Evolutionary conservation across 2,113 vertebrate genomes (phyloP), one percentile per base, ranked within the genome.

Genomic region (Pavo muticus): DNA sequence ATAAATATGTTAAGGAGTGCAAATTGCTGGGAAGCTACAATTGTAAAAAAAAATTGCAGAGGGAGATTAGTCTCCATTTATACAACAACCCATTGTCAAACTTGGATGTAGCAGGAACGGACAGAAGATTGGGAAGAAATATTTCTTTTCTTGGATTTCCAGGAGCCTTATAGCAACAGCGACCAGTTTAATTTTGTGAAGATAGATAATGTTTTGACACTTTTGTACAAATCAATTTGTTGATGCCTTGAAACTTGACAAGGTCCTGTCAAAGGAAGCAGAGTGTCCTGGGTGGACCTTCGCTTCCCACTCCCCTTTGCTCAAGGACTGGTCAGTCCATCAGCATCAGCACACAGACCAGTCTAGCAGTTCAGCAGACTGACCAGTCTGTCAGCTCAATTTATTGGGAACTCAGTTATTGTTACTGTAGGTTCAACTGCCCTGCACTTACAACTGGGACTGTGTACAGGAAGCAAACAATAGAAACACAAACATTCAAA

Each of bases 141-240:
- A 56, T 25, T 91, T 7, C n/a, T 45, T 68, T 73, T 50, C n/a
- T 64, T 52, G 32, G 32, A 76, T 84, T 76, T 90, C 47, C 39
- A 83, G 20, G 15, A 56, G 48, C 48, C 32, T 83, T n/a, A 47
- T 1, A 95, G 52, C 39, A 64, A 72, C 4, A 54, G 24, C 0
- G 2, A 59, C 18, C 29, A 47, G 54, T 47, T 72, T 52, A 79
- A 83, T 83, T 95, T 94, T 84, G 73, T 80, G 92, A 35, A 45
- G 68, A 88, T 16, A 70, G 24, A 47, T 85, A 84, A 19, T 87
- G 90, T 69, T 93, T 88, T 73, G 70, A 90, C 91, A 56, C 45
- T 89, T 88, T 68, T 92, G 48, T 72, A 95, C 93, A 77, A 95
- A 97, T 91, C 84, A 91, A 93, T 93, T 70, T 92, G 65, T 78